Percentiles rank a stretch among this genome's conserved stretches.
These are phyloP conservation scores for Bradypus variegatus DNA, from an alignment of 2,797 vertebrate genomes.

Conservation along the genomic window DNA sequence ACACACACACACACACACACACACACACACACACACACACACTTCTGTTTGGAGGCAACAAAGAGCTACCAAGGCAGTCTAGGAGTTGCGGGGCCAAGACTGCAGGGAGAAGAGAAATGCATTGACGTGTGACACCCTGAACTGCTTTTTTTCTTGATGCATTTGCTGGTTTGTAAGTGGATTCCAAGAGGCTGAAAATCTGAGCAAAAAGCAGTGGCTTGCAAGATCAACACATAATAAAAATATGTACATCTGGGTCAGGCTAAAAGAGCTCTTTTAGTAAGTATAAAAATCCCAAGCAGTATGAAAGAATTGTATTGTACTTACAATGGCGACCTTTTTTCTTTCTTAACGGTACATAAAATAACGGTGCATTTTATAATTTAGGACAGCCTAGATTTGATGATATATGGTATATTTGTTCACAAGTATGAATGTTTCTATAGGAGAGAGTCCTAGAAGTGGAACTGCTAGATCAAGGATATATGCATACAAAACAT, in stretches of 20 bases:
- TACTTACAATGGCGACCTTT: not conserved
- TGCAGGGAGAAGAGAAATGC: not conserved
- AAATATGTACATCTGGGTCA: not conserved
- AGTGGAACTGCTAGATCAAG: not conserved
- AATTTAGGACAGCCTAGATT: not conserved
- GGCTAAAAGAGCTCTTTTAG: slow-evolving; percentile 15
- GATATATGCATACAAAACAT: not conserved
- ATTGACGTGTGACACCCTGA: no score
- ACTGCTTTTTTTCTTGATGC: not conserved
- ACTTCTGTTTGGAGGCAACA: not conserved
- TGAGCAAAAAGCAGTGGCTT: not conserved
- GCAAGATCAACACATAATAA: not conserved
- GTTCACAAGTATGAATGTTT: not conserved
- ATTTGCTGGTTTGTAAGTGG: not conserved
- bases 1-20: no score
- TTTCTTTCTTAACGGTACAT: not conserved
- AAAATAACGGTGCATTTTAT: not conserved
- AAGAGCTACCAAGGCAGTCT: not conserved
- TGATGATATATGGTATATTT: not conserved
- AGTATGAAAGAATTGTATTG: not conserved
- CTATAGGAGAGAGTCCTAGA: not conserved
- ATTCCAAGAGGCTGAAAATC: not conserved
- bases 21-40: not conserved
- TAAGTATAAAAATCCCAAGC: not conserved
- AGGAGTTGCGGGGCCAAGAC: not conserved